phyloP scores from a whole-genome alignment of 1,140 invertebrate genomes.

The Drosophila elegans region DNA sequence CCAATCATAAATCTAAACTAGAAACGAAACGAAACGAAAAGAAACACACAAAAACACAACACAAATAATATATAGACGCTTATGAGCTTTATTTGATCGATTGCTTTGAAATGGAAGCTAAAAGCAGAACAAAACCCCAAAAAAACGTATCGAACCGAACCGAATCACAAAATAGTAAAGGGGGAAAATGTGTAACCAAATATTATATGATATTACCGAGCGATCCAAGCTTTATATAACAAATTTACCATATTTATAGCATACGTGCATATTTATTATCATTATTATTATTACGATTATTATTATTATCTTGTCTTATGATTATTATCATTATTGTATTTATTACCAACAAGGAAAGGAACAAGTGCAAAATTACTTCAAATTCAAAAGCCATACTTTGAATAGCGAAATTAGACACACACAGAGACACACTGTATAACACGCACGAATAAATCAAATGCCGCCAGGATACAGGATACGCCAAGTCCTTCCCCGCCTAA shows the following conservation, averaged over 20 bases:
- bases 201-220: conserved; percentile 81
- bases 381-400: conserved; percentile 11
- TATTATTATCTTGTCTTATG: conserved; percentile 25
- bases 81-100: conserved; percentile 83
- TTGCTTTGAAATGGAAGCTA: conserved; percentile 55
- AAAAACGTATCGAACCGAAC: neutral
- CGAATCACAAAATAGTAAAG: conserved; percentile 59
- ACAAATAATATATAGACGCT: conserved; percentile 78
- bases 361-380: conserved; percentile 32
- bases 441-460: neutral
- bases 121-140: conserved; percentile 6
- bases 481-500: neutral
- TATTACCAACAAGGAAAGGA: conserved; percentile 21
- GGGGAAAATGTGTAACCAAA: conserved; percentile 78
- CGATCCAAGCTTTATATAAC: conserved; percentile 79
- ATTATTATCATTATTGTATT: conserved; percentile 38
- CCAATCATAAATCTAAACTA: conserved; percentile 50
- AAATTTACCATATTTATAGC: conserved; percentile 65
- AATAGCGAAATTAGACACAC: conserved; percentile 16
- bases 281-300: conserved; percentile 55
- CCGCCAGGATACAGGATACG: conserved; percentile 8
- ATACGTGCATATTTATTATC: conserved; percentile 61
- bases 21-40: neutral
- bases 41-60: conserved; percentile 23
- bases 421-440: conserved; percentile 3